Evolutionary conservation across 2,797 vertebrate species (phyloP).

Genomic region (Picus viridis): DNA sequence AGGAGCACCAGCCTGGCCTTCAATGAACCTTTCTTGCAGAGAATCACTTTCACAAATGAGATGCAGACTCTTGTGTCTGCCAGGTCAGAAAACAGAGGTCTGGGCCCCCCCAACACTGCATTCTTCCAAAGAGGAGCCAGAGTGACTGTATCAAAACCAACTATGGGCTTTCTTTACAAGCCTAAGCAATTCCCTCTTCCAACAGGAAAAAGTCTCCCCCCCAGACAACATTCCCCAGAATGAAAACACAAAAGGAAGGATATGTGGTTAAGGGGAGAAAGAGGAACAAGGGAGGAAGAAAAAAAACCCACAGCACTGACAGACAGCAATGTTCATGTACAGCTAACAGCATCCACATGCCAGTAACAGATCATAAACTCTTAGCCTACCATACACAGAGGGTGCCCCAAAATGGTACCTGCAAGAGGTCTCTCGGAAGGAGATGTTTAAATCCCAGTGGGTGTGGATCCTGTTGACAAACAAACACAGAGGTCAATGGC

Average conservation of each 20-base stretch:
- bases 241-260: neutral
- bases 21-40: neutral
- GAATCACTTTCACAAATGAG: neutral
- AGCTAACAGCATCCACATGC: neutral
- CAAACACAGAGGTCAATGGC: conserved; percentile 52
- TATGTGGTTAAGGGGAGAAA: neutral
- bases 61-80: neutral
- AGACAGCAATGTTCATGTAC: neutral
- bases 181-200: neutral
- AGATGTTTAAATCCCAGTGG: conserved; percentile 85
- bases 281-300: neutral
- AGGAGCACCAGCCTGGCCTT: neutral
- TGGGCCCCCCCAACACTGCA: neutral
- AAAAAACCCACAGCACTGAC: neutral
- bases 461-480: conserved; percentile 80
- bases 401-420: conserved; percentile 72
- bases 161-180: neutral
- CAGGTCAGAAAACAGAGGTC: neutral
- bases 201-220: neutral
- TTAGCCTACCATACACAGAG: conserved; percentile 38
- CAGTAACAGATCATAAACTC: conserved; percentile 1
- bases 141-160: neutral
- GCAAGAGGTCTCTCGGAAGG: conserved; percentile 84
- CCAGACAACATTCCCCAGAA: neutral
- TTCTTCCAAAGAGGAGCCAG: neutral